Base-by-base conservation (phyloP, 1,140 invertebrate genomes). In the Ceratoteleas bidentatus region DNA sequence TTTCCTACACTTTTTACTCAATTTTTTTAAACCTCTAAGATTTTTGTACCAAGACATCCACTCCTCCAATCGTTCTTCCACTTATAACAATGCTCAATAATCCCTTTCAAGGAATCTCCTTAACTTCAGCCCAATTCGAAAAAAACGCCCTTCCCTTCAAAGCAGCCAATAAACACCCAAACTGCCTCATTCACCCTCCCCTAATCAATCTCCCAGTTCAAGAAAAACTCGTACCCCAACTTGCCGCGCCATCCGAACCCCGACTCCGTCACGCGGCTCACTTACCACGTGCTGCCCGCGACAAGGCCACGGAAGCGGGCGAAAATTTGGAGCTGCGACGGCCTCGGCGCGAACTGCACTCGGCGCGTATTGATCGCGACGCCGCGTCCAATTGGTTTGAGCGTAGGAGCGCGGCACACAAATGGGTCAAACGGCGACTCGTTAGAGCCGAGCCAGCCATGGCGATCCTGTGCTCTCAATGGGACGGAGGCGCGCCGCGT, bases 311-410 rank as follows among this genome's bases (percentile, higher is more conserved):
- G 8, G 43, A 10, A 57, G 40, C 49, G 52, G 11, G 50, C 70
- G 52, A 69, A 70, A 65, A 70, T 45, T 56, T 54, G 52, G 15
- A 66, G 36, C 34, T 52, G 56, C 53, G 70, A 69, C 66, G 77
- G 69, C 62, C 64, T 11, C 47, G 60, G 54, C 52, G 64, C 64
- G 11, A 74, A 61, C 49, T 16, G 45, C 34, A 69, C 77, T 24
- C 24, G 53, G 56, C 49, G 47, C 57, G 74, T 81, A 74, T 81
- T 81, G 77, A 81, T 81, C 77, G 77, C 77, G 57, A 60, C 58
- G 62, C 66, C 58, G 10, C 38, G 69, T 80, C 68, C 47, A 78
- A 70, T 72, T 73, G 58, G 69, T 68, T 60, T 54, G 64, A 78
- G 61, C 66, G 75, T 66, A 66, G 61, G 56, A 65, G 68, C 64